Evolutionary conservation across 2,888 invertebrate genomes (phyloP).

Genomic region (Branchellion lobata): DNA sequence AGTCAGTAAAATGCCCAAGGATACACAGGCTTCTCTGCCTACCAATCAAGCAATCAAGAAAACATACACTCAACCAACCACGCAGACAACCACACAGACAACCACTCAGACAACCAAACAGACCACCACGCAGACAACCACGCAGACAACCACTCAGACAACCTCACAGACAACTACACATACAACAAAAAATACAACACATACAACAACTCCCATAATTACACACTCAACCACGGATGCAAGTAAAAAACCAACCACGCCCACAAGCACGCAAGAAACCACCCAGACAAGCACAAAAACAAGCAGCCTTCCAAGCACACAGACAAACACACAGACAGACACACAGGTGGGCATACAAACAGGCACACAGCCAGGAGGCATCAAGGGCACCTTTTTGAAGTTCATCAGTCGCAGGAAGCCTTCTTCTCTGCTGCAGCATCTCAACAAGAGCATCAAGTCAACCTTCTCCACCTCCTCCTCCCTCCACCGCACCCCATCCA

Average conservation of each 20-base stretch:
- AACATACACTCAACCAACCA: not conserved
- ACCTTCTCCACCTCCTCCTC: not conserved
- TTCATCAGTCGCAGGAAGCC: constrained; percentile 25
- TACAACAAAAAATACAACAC: too few relatives aligned
- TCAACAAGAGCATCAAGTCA: constrained; percentile 20
- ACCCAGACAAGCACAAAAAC: not conserved
- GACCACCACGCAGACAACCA: not conserved
- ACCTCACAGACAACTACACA: not conserved
- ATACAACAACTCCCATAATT: not conserved
- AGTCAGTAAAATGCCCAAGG: too few relatives aligned
- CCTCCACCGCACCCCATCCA: not conserved
- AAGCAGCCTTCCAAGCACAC: not conserved
- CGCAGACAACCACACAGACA: not conserved
- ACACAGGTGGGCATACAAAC: not conserved
- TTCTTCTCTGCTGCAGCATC: constrained; percentile 30
- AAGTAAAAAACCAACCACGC: not conserved
- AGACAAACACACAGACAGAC: not conserved
- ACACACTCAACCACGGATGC: not conserved
- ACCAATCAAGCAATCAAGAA: not conserved
- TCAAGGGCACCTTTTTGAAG: constrained; percentile 25
- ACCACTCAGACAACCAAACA: not conserved
- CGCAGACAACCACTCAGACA: not conserved
- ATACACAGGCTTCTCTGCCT: not conserved
- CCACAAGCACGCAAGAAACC: not conserved
- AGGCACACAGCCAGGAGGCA: not conserved